These are phyloP conservation scores for Pemphredon lugubris DNA, from an alignment of 2,888 invertebrate genomes.

Conservation along the genomic window DNA sequence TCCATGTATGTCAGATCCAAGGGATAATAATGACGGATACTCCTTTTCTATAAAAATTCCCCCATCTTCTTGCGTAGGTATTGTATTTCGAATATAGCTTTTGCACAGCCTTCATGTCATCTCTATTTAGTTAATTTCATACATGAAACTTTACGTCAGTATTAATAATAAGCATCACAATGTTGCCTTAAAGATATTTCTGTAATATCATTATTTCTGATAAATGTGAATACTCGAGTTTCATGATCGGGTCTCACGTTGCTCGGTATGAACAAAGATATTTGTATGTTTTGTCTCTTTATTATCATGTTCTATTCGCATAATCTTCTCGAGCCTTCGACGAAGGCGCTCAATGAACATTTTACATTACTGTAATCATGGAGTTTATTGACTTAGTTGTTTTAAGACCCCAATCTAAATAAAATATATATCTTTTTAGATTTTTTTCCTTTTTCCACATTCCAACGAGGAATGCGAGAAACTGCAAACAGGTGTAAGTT, in stretches of 20 bases:
- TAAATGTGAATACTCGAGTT: constrained; percentile 37
- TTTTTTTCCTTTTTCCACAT: no score
- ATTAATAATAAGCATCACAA: constrained; percentile 66
- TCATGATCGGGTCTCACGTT: constrained; percentile 30
- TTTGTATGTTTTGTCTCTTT: constrained; percentile 12
- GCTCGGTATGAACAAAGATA: constrained; percentile 20
- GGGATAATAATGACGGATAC: constrained; percentile 43
- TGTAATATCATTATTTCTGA: constrained; percentile 34
- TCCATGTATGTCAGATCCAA: constrained; percentile 18
- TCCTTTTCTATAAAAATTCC: constrained; percentile 48
- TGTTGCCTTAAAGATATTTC: constrained; percentile 55
- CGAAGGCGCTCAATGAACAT: constrained; percentile 8
- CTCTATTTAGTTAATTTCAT: constrained; percentile 58
- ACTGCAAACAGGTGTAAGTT: constrained; percentile 25
- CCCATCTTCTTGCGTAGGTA: constrained; percentile 48
- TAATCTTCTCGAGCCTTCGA: constrained; percentile 27
- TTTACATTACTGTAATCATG: constrained; percentile 10
- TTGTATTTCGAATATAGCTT: constrained; percentile 67
- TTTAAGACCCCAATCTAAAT: constrained; percentile 50
- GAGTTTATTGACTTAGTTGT: constrained; percentile 38
- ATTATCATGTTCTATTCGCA: constrained; percentile 15
- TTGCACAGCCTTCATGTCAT: constrained; percentile 69
- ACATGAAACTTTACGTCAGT: constrained; percentile 64
- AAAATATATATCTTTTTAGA: constrained; percentile 25
- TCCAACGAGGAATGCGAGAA: constrained; percentile 27